Evolutionary conservation across 2,113 vertebrate genomes (phyloP).

Genomic region (Lasiurus borealis): DNA sequence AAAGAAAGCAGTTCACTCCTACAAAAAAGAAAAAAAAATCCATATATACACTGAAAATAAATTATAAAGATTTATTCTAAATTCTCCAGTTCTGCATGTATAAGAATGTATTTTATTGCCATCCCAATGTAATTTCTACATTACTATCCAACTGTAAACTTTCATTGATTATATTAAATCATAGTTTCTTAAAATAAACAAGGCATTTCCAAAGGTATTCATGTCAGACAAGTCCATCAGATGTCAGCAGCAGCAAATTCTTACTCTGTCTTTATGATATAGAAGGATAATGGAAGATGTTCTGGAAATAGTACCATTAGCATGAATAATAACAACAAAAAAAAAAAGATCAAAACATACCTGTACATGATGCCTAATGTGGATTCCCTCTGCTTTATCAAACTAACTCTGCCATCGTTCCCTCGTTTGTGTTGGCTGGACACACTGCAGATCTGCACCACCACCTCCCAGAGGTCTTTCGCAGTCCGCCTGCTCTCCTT

Average conservation of each 20-base stretch:
- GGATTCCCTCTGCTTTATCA: slow-evolving; percentile 97
- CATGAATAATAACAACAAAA: background rate
- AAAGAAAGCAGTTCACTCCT: slow-evolving; percentile 98
- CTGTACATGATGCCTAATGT: slow-evolving; percentile 95
- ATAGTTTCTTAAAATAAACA: slow-evolving; percentile 39
- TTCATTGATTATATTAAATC: background rate
- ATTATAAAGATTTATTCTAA: slow-evolving; percentile 13
- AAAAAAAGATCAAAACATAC: slow-evolving; percentile 83
- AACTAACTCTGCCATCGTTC: slow-evolving; percentile 94
- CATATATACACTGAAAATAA: slow-evolving; percentile 15
- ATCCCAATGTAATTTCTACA: slow-evolving; percentile 31
- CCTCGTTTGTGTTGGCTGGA: slow-evolving; percentile 96
- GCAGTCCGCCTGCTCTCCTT: slow-evolving; percentile 96
- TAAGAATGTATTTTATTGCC: background rate
- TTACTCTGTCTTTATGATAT: background rate
- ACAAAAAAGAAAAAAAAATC: slow-evolving; percentile 67
- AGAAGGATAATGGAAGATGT: background rate
- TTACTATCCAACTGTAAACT: background rate
- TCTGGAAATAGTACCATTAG: background rate
- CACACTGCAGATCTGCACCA: slow-evolving; percentile 97
- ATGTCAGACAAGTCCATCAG: background rate
- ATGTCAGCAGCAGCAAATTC: background rate
- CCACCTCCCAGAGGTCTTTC: slow-evolving; percentile 98
- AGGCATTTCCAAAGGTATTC: background rate
- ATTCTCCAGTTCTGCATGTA: slow-evolving; percentile 13